A percentile compares a stretch with the other conserved stretches of the same genome.
phyloP scores from a whole-genome alignment of 2,797 vertebrate species.

The Coreius guichenoti region DNA sequence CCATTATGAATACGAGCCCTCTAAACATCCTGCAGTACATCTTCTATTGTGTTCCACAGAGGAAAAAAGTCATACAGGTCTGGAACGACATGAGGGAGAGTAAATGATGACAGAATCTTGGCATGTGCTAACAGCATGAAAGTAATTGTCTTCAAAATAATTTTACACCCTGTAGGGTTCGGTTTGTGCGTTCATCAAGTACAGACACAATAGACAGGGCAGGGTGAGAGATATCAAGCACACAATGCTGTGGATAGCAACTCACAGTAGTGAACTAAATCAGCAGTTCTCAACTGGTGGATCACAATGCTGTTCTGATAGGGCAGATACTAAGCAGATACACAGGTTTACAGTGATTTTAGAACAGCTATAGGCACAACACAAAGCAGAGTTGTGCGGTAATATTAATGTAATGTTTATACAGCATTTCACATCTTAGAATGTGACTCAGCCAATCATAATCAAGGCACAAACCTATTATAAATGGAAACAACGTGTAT shows the following conservation, averaged over 20 bases:
- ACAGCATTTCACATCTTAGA: background rate
- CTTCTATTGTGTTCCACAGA: background rate
- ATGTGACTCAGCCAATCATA: background rate
- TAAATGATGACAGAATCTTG: conserved; percentile 16
- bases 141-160: background rate
- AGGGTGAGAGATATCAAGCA: conserved; percentile 5
- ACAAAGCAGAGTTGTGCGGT: background rate
- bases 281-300: conserved; percentile 18
- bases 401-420: conserved; percentile 5
- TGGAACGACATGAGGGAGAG: background rate
- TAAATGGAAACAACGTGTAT: background rate
- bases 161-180: background rate
- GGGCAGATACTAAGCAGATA: too few species aligned
- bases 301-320: background rate
- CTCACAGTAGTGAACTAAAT: background rate
- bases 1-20: conserved; percentile 2
- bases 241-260: conserved; percentile 11
- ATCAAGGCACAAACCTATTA: background rate
- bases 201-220: conserved; percentile 23
- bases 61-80: background rate
- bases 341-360: background rate
- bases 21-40: conserved; percentile 1
- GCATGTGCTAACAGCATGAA: background rate
- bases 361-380: background rate
- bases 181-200: conserved; percentile 26